Base-by-base conservation (phyloP, 2,113 vertebrate genomes). In the Geococcyx californianus region DNA sequence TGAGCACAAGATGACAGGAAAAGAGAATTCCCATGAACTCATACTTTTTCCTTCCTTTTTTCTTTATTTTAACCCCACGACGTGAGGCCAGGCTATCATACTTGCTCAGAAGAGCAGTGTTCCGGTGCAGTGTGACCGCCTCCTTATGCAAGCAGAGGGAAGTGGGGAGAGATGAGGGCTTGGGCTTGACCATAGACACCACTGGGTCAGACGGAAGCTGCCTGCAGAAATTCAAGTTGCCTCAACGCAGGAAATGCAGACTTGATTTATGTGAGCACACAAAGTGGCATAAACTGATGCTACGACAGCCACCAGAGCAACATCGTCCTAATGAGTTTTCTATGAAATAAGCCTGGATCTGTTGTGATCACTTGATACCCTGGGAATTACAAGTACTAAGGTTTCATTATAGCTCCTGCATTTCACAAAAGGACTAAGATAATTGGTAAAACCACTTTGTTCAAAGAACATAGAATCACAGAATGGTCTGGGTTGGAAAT, bases 341-440 rank as follows among this genome's bases (percentile, higher is more conserved):
- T 10, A 9, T 12, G 17, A 69, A 86, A 40, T 4, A 16, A 87
- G 56, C 45, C 36, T n/a, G 13, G 36, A 15, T 64, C 14, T 67
- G 16, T 13, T 51, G 52, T 7, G 18, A 28, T 38, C 49, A 10
- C 40, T 25, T 3, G 20, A 42, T 8, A 47, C n/a, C 19, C 80
- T 5, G 6, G 24, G n/a, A 63, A 40, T 10, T 36, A 63, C 23
- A 52, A 15, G 11, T 3, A 24, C 0, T 31, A 8, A 18, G 11
- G 36, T 8, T 67, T 60, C n/a, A 52, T 38, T 87, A 56, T 1
- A 26, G 60, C 29, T 76, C 63, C 58, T n/a, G n/a, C 10, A 34
- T 40, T 40, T 60, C 74, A 67, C 40, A 79, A 34, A 29, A 0
- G 3, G 21, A 60, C 7, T 23, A 4, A 56, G 24, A 81, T 16